Evolutionary conservation across 2,797 vertebrate species (phyloP).

Genomic region (Galagoides demidoff): DNA sequence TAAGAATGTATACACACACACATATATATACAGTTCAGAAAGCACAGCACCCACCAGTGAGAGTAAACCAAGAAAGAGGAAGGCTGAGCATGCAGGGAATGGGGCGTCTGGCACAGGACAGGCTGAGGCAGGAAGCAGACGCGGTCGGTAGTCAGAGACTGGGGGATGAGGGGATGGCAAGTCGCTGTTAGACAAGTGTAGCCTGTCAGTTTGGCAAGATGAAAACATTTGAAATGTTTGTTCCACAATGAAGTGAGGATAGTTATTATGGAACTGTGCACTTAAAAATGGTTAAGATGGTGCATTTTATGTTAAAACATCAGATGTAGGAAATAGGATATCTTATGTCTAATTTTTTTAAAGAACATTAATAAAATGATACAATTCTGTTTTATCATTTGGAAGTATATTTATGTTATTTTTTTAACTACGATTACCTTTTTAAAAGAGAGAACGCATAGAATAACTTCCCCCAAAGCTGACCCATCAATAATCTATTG

Average conservation of each 20-base stretch:
- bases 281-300: not conserved
- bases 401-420: not conserved
- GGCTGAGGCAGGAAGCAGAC: no score
- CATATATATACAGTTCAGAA: not conserved
- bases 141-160: not conserved
- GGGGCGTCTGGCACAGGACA: no score
- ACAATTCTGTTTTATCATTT: not conserved
- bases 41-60: no score
- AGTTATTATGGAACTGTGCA: accelerated
- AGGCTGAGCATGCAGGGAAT: no score
- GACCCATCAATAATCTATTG: accelerated
- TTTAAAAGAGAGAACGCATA: accelerated
- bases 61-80: no score
- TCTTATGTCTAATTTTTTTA: no score
- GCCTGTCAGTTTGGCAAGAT: not conserved
- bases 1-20: no score
- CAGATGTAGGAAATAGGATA: not conserved
- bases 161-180: accelerated
- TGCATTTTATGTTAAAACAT: accelerated
- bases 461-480: not conserved
- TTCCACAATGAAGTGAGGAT: accelerated
- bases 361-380: not conserved
- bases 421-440: not conserved
- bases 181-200: not conserved
- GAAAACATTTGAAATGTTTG: not conserved